A percentile compares a stretch with the other conserved stretches of the same genome.
Evolutionary conservation across 2,797 vertebrate species (phyloP).

Genomic region (Sebastes kiyomatsui): DNA sequence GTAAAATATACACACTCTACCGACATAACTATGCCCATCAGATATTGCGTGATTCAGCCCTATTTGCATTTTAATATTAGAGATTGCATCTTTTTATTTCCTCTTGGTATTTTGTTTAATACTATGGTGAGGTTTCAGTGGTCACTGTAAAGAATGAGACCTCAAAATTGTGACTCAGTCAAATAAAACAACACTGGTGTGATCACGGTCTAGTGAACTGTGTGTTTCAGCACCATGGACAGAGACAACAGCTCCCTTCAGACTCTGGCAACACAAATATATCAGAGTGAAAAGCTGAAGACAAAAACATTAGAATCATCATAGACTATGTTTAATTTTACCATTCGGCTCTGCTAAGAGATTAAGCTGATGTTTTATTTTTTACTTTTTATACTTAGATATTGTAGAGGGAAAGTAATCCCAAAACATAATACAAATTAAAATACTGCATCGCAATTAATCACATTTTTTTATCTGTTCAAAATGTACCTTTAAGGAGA

Average conservation of each 20-base stretch:
- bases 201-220: background rate
- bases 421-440: background rate
- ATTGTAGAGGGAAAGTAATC: background rate
- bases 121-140: background rate
- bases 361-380: background rate
- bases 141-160: background rate
- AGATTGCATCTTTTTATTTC: background rate
- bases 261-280: background rate
- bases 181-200: background rate
- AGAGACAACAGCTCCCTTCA: background rate
- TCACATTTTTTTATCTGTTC: too few relatives aligned
- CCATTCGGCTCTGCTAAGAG: background rate
- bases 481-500: too few relatives aligned
- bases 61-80: background rate
- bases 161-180: background rate
- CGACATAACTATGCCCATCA: background rate
- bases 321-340: background rate
- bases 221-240: constrained; percentile 32
- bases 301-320: background rate
- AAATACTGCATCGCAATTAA: too few relatives aligned
- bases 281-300: rapidly evolving
- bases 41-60: background rate
- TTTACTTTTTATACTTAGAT: background rate
- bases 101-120: background rate
- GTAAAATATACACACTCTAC: background rate